A percentile compares a stretch with the other conserved stretches of the same genome.
Evolutionary conservation across 1,140 invertebrate species (phyloP).

Genomic region (Bombus soroeensis): DNA sequence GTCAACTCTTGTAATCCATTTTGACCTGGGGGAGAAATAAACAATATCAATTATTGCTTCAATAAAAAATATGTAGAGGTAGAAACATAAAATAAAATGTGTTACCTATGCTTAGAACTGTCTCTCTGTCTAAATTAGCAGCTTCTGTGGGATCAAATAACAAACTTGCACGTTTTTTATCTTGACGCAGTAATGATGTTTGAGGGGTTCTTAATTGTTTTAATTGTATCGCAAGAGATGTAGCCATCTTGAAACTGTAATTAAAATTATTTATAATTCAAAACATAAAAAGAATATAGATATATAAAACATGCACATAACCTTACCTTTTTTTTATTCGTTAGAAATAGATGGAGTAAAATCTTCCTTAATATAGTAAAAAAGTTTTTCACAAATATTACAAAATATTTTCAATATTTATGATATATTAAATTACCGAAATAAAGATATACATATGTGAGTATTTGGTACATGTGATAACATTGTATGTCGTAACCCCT

Average conservation of each 20-base stretch:
- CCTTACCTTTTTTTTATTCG: slow-evolving; percentile 6
- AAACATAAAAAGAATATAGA: neutral
- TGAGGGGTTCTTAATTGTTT: slow-evolving; percentile 91
- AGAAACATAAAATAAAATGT: neutral
- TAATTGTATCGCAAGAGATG: slow-evolving; percentile 93
- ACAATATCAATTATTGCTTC: neutral
- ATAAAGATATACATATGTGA: neutral
- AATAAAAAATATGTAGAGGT: slow-evolving; percentile 14
- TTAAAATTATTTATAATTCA: neutral
- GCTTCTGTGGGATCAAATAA: slow-evolving; percentile 95
- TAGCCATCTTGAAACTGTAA: slow-evolving; percentile 81
- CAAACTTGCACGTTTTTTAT: slow-evolving; percentile 90
- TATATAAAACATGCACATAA: neutral
- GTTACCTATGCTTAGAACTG: slow-evolving; percentile 92
- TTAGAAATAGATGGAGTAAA: neutral
- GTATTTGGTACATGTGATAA: neutral
- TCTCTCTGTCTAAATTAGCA: slow-evolving; percentile 91
- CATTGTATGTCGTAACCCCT: neutral
- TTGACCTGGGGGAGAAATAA: slow-evolving; percentile 78
- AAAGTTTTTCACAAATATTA: neutral
- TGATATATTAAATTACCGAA: neutral
- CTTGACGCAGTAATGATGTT: slow-evolving; percentile 87
- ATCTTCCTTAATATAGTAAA: neutral
- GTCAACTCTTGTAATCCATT: slow-evolving; percentile 93
- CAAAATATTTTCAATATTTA: neutral